Evolutionary conservation across 1,140 invertebrate genomes (phyloP).

Genomic region (Drosophila sturtevanti): DNA sequence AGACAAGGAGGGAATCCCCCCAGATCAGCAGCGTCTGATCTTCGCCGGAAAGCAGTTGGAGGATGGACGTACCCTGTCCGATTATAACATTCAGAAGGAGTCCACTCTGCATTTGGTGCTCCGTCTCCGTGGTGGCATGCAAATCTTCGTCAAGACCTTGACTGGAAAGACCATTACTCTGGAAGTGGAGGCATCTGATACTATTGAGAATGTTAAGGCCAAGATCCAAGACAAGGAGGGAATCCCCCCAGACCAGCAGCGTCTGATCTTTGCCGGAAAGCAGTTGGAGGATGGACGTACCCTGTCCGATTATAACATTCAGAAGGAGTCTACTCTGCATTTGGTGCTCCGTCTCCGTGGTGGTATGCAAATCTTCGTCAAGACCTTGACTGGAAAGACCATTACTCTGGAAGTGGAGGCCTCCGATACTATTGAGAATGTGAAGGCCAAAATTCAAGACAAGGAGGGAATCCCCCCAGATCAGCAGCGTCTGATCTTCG

Average conservation of each 20-base stretch:
- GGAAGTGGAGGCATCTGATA: conserved; percentile 91
- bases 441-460: conserved; percentile 91
- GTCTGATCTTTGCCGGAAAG: conserved; percentile 90
- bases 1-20: conserved; percentile 88
- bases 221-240: conserved; percentile 90
- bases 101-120: conserved; percentile 94
- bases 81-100: conserved; percentile 94
- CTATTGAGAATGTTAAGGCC: conserved; percentile 93
- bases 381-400: conserved; percentile 90
- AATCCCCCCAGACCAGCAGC: conserved; percentile 89
- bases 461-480: conserved; percentile 93
- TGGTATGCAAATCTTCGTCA: conserved; percentile 93
- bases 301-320: conserved; percentile 92
- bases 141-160: conserved; percentile 92
- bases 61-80: conserved; percentile 88
- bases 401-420: conserved; percentile 90
- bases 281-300: conserved; percentile 92
- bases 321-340: conserved; percentile 95
- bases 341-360: conserved; percentile 92
- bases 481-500: conserved; percentile 90
- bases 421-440: conserved; percentile 90
- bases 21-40: conserved; percentile 89
- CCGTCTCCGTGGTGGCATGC: conserved; percentile 91
- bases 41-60: conserved; percentile 87
- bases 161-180: conserved; percentile 93